phyloP scores from a whole-genome alignment of 2,888 invertebrate genomes.

The Cheilosia scutellata region DNA sequence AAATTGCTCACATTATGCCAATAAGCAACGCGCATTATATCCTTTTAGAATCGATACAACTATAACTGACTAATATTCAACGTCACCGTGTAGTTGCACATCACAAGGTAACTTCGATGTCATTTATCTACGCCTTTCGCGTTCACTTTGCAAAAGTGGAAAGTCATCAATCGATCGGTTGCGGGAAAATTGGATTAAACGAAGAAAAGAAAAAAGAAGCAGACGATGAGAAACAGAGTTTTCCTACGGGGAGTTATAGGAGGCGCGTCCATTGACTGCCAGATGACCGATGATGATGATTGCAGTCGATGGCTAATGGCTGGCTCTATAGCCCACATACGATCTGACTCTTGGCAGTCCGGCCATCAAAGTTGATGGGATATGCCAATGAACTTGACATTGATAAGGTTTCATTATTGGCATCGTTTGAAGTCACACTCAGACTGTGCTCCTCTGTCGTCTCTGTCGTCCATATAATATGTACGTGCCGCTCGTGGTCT shows the following conservation, averaged over 20 bases:
- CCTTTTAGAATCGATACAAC: constrained; percentile 33
- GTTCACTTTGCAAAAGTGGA: constrained; percentile 55
- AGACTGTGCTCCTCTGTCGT: too few species aligned
- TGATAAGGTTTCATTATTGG: constrained; percentile 80
- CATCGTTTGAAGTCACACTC: constrained; percentile 26
- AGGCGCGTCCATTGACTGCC: constrained; percentile 45
- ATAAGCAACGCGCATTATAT: constrained; percentile 49
- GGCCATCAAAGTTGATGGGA: constrained; percentile 76
- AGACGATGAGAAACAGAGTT: too few species aligned
- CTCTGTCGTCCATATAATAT: too few species aligned
- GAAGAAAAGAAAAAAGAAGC: background rate
- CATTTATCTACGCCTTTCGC: constrained; percentile 68
- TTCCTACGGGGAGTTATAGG: constrained; percentile 25
- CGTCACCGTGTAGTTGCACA: constrained; percentile 60
- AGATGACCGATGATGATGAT: constrained; percentile 73
- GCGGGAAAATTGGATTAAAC: constrained; percentile 65
- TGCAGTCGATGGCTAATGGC: constrained; percentile 44
- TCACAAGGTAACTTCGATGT: constrained; percentile 53
- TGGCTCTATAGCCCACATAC: constrained; percentile 3
- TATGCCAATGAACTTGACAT: constrained; percentile 83
- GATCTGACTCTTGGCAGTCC: constrained; percentile 11
- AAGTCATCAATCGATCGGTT: constrained; percentile 69
- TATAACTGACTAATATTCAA: constrained; percentile 47
- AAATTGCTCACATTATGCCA: constrained; percentile 69
- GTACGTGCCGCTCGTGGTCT: background rate